These are phyloP conservation scores for Petrocephalus zakoni DNA, from an alignment of 2,113 vertebrate species.

Conservation along the genomic window DNA sequence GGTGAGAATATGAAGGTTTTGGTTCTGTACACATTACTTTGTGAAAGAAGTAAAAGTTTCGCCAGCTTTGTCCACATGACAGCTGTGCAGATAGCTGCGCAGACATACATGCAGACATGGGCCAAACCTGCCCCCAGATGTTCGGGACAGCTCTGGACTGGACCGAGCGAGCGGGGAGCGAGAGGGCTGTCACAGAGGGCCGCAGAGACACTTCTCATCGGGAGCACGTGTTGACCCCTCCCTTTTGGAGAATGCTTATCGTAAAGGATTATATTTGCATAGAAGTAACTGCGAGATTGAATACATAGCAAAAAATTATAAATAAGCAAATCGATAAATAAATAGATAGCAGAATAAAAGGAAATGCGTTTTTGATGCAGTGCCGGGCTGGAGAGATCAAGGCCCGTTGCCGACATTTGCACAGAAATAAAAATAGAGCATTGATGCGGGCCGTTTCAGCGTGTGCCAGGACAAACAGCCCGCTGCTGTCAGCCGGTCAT, in stretches of 20 bases:
- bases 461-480: background rate
- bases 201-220: background rate
- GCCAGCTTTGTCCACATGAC: background rate
- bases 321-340: background rate
- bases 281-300: background rate
- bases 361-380: background rate
- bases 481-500: background rate
- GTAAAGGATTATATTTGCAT: background rate
- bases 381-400: background rate
- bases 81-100: background rate
- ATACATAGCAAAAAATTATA: background rate
- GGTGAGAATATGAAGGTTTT: background rate
- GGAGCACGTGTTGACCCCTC: background rate
- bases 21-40: background rate
- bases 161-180: background rate
- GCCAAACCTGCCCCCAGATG: too few species aligned
- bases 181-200: background rate
- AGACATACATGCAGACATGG: background rate
- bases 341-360: background rate
- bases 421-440: conserved; percentile 5
- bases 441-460: background rate
- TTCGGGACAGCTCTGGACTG: background rate
- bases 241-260: background rate
- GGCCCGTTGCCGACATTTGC: background rate
- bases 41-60: background rate